A percentile compares a stretch with the other conserved stretches of the same genome.
Conservation (phyloP, 2,113 vertebrate genomes). For the Agelaius phoeniceus region DNA sequence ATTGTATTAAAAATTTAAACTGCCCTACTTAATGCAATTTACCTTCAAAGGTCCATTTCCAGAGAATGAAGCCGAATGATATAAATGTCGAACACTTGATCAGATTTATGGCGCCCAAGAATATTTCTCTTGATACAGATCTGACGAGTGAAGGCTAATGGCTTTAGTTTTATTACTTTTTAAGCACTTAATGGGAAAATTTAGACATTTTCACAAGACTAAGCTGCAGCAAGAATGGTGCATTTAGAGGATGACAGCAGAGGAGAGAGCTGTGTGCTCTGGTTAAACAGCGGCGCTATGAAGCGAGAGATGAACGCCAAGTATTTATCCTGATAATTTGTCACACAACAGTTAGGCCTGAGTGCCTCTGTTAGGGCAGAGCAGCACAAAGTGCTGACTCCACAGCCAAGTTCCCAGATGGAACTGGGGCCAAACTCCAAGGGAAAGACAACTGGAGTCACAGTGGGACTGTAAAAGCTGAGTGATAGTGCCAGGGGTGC, state of each 20-base stretch:
- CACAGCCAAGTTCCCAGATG: fast-evolving
- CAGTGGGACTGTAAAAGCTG: fast-evolving
- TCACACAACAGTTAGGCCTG: not conserved
- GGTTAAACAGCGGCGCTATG: fast-evolving
- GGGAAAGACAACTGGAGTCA: not conserved
- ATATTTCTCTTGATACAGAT: conserved; percentile 69
- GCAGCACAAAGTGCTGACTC: not conserved
- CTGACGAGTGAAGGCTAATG: conserved; percentile 74
- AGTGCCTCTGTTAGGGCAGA: not conserved
- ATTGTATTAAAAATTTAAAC: conserved; percentile 91
- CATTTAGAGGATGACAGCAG: conserved; percentile 49
- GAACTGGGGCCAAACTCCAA: not conserved
- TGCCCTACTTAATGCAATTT: conserved; percentile 86
- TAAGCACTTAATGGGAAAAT: conserved; percentile 80
- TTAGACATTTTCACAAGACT: conserved; percentile 75
- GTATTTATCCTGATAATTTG: not conserved
- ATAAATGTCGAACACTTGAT: conserved; percentile 76
- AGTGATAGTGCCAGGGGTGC: fast-evolving
- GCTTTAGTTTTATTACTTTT: conserved; percentile 81
- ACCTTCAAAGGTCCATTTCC: conserved; percentile 88
- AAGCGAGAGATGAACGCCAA: not conserved
- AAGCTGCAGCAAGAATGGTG: conserved; percentile 44
- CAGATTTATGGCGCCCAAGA: conserved; percentile 84
- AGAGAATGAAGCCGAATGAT: conserved; percentile 80
- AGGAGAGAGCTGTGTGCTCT: not conserved